Percentiles rank a stretch among this genome's conserved stretches.
Conservation (phyloP, 2,888 invertebrate species). For the Panzeria rudis region DNA sequence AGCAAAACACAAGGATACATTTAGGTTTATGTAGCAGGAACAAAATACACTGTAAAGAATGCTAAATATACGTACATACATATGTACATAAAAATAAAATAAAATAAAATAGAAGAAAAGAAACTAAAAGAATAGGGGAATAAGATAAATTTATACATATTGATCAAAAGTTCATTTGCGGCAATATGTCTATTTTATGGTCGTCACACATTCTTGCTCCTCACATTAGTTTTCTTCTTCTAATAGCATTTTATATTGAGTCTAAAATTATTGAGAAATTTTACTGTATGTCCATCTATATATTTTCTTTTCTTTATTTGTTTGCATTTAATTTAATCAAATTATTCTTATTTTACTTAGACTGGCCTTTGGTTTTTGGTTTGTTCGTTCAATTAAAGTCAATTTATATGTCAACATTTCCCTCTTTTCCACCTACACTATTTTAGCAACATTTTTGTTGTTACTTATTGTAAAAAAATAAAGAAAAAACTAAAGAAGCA, state of each 20-base stretch:
- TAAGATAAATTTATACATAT: conserved; percentile 73
- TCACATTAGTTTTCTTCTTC: conserved; percentile 36
- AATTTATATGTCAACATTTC: conserved; percentile 77
- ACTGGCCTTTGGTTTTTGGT: conserved; percentile 76
- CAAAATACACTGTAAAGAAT: conserved; percentile 28
- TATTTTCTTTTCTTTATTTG: conserved; percentile 32
- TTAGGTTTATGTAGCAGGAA: conserved; percentile 52
- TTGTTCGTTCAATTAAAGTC: conserved; percentile 82
- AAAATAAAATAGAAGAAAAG: background rate
- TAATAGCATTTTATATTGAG: conserved; percentile 34
- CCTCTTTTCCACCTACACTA: conserved; percentile 31
- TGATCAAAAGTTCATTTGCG: conserved; percentile 75
- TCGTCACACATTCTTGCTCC: conserved; percentile 56
- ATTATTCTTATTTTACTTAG: conserved; percentile 71
- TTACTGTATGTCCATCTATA: conserved; percentile 1
- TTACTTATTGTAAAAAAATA: conserved; percentile 70
- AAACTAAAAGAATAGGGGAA: background rate
- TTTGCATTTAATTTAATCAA: conserved; percentile 60
- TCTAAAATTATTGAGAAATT: conserved; percentile 52
- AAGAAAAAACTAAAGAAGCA: conserved; percentile 9
- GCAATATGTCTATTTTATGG: conserved; percentile 73
- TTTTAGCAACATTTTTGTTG: conserved; percentile 46
- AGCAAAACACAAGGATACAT: conserved; percentile 43
- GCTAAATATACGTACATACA: conserved; percentile 8
- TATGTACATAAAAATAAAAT: background rate